phyloP scores from a whole-genome alignment of 1,140 invertebrate genomes.

The Phenacoccus solenopsis region DNA sequence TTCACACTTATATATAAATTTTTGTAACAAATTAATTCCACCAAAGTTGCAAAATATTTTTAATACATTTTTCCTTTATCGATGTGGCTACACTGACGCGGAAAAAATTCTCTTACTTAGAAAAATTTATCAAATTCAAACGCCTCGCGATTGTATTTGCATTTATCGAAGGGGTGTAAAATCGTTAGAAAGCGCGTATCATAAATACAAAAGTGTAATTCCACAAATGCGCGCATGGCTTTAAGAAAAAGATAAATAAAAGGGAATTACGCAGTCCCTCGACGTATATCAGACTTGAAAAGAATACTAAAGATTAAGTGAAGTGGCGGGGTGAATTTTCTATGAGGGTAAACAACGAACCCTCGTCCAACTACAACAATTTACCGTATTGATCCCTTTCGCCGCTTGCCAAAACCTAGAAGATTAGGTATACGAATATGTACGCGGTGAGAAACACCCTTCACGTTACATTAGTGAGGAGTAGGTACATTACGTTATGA shows the following conservation, averaged over 20 bases:
- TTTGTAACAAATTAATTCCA: too few species aligned
- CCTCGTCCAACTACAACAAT: background rate
- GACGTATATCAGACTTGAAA: conserved; percentile 1
- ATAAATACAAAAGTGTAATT: background rate
- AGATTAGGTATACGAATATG: background rate
- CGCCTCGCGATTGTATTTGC: background rate
- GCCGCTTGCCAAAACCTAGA: background rate
- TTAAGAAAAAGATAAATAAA: conserved; percentile 17
- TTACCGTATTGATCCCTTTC: conserved; percentile 17
- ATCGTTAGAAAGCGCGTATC: background rate
- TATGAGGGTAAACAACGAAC: conserved; percentile 16
- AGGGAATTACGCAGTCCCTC: conserved; percentile 12
- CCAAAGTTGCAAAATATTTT: too few species aligned
- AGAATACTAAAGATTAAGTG: background rate
- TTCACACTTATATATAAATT: too few species aligned
- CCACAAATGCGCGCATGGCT: conserved; percentile 9
- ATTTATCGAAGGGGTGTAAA: background rate
- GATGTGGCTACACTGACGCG: background rate
- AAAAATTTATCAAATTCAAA: background rate
- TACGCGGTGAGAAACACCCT: background rate
- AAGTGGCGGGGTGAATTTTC: conserved; percentile 5
- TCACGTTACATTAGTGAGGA: background rate
- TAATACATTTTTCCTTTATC: background rate
- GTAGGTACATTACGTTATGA: background rate
- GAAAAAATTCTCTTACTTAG: background rate